A percentile compares a stretch with the other conserved stretches of the same genome.
Evolutionary conservation across 2,888 invertebrate genomes (phyloP).

Genomic region (Eupsilia transversa): DNA sequence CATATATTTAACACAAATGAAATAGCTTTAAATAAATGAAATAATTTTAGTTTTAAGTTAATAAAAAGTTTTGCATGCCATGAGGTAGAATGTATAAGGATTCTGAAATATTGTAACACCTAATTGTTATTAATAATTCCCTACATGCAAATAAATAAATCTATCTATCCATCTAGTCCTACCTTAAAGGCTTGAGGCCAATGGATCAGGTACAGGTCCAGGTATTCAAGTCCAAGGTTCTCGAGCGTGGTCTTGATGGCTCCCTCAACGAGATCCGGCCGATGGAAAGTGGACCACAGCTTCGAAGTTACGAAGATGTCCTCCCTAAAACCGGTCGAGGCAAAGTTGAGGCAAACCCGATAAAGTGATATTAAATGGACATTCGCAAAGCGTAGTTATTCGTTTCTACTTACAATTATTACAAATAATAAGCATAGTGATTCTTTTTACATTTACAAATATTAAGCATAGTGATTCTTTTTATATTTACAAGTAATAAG

Average conservation of each 20-base stretch:
- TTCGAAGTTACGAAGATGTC: slow-evolving; percentile 95
- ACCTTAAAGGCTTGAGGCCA: slow-evolving; percentile 96
- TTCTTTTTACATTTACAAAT: background rate
- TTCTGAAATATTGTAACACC: no score
- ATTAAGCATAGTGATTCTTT: background rate
- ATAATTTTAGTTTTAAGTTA: no score
- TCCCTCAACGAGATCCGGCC: slow-evolving; percentile 93
- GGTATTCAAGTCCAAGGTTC: slow-evolving; percentile 93
- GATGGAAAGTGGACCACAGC: slow-evolving; percentile 97
- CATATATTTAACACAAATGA: no score
- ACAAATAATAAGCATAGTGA: background rate
- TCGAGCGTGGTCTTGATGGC: slow-evolving; percentile 92
- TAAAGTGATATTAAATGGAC: background rate
- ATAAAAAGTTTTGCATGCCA: no score
- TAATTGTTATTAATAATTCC: no score
- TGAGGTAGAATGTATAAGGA: no score
- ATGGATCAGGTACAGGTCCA: slow-evolving; percentile 97
- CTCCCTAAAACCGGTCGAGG: slow-evolving; percentile 77
- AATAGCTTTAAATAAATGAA: no score
- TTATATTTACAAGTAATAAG: background rate
- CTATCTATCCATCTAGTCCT: no score
- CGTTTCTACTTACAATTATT: background rate
- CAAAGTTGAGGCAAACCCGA: background rate
- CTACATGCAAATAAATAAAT: no score
- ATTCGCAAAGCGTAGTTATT: background rate